Evolutionary conservation across 1,140 invertebrate genomes (phyloP), one percentile per base, ranked within the genome.

Genomic region (Drosophila watanabei): DNA sequence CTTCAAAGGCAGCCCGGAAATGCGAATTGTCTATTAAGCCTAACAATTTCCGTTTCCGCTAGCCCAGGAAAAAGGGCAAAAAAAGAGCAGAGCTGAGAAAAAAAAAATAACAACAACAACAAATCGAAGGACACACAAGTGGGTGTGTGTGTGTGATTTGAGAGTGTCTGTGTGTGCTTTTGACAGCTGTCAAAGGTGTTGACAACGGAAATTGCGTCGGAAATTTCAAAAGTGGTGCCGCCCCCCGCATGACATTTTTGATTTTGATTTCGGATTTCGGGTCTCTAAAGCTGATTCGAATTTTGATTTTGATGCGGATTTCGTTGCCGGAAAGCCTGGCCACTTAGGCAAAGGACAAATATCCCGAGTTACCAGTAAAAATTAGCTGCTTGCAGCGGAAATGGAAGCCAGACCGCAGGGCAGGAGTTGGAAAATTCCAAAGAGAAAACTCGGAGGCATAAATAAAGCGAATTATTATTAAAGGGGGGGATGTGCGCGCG

Each of bases 111-210:
- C 24, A 24, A 24, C 24, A 24, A 24, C 24, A 24, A 65, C 63
- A 64, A 64, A 78, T 57, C 48, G 54, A 64, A 71, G 30, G 48
- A 46, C 37, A 46, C 14, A 33, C 28, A 28, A 37, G 30, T 43
- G 48, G 43, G 39, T 59, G 57, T 37, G 70, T 46, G 52, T 51
- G 73, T 58, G 80, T 33, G 63, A 28, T 14, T 16, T 32, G 48
- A 33, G 57, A 46, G 72, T 58, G 72, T 52, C 37, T 60, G 73
- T 60, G 82, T 77, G 68, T 90, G 81, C 58, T 51, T 58, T 72
- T 90, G 86, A 82, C 86, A 89, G 86, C 79, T 89, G 82, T 82
- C 84, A 78, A 90, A 90, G 86, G 86, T 90, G 86, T 90, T 90
- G 86, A 82, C 76, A 90, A 64, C 86, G 86, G 86, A 90, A 82